phyloP scores from a whole-genome alignment of 2,113 vertebrate genomes.

The Orientallactaga bullata region DNA sequence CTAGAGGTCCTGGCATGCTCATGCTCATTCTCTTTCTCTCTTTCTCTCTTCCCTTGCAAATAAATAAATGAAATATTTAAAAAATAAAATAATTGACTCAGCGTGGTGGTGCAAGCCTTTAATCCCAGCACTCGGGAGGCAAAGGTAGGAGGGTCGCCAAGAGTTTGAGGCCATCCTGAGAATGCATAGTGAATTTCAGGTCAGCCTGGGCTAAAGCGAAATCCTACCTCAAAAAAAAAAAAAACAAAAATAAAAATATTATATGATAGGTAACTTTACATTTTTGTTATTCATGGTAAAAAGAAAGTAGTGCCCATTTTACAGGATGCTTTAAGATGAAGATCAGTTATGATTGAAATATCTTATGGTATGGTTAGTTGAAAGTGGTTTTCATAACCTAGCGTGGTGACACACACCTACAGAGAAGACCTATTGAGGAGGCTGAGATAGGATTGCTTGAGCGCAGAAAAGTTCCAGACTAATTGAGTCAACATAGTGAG shows the following conservation, averaged over 20 bases:
- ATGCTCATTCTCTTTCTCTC: too few relatives aligned
- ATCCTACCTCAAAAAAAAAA: too few relatives aligned
- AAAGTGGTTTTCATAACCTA: neutral
- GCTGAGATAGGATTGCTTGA: neutral
- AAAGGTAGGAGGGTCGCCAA: too few relatives aligned
- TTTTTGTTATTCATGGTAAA: slow-evolving; percentile 40
- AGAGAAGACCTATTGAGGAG: neutral
- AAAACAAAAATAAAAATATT: neutral
- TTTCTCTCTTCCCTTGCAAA: too few relatives aligned
- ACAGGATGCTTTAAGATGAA: slow-evolving; percentile 1
- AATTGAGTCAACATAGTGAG: neutral
- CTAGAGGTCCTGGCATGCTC: too few relatives aligned
- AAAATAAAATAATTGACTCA: too few relatives aligned
- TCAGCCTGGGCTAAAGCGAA: too few relatives aligned
- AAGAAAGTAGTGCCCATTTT: slow-evolving; percentile 37
- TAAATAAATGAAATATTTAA: too few relatives aligned
- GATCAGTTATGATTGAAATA: neutral
- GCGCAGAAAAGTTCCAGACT: neutral
- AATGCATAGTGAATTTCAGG: too few relatives aligned
- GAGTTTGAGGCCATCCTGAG: too few relatives aligned
- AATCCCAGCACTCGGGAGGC: too few relatives aligned
- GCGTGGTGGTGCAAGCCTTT: too few relatives aligned
- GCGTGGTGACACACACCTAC: neutral
- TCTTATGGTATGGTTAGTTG: slow-evolving; percentile 17
- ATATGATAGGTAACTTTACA: neutral